These are phyloP conservation scores for Halcyon leucocephala DNA, from an alignment of 2,797 vertebrate species.

Conservation along the genomic window DNA sequence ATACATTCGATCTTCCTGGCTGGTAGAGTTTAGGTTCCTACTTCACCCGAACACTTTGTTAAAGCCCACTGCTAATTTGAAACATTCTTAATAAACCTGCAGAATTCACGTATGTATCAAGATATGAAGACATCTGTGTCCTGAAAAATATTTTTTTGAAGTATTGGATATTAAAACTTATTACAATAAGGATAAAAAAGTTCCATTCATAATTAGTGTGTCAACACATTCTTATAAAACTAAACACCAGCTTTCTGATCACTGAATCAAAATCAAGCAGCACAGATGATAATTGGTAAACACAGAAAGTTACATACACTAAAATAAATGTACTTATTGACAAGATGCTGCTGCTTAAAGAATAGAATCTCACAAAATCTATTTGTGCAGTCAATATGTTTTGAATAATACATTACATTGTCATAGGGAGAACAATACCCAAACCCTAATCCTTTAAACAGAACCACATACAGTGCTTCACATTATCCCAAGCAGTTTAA, in stretches of 20 bases:
- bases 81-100: not conserved
- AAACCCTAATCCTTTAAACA: not conserved
- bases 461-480: not conserved
- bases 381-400: not conserved
- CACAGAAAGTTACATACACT: not conserved
- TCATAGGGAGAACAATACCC: not conserved
- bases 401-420: not conserved
- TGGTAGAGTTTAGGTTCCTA: not conserved
- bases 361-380: not conserved
- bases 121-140: not conserved
- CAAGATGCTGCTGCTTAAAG: not conserved
- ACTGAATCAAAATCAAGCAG: not conserved
- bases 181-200: not conserved
- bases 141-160: not conserved
- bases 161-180: not conserved
- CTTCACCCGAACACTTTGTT: not conserved
- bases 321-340: not conserved
- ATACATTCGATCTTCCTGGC: not conserved
- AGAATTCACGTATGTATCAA: fast-evolving
- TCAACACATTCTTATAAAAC: not conserved
- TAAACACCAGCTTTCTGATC: not conserved
- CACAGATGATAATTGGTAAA: not conserved
- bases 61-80: not conserved
- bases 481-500: not conserved
- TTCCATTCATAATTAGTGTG: not conserved